Evolutionary conservation across 1,140 invertebrate genomes (phyloP).

Genomic region (Reticulitermes speratus): DNA sequence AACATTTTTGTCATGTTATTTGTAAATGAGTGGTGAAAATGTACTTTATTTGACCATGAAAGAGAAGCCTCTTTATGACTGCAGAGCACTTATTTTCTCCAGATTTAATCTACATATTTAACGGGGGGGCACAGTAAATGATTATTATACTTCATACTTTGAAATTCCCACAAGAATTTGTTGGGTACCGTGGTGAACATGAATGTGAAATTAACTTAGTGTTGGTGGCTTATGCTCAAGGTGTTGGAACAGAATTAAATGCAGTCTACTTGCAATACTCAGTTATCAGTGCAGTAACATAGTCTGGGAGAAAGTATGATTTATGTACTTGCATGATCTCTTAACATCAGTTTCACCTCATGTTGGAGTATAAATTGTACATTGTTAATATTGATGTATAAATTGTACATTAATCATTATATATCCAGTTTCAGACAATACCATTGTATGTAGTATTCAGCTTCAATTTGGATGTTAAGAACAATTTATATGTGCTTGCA

Average conservation of each 20-base stretch:
- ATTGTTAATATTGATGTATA: background rate
- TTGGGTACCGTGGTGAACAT: too few species aligned
- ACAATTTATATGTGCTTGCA: background rate
- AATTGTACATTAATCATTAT: background rate
- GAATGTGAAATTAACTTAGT: background rate
- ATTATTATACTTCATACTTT: too few species aligned
- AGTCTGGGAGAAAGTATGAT: background rate
- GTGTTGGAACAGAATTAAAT: background rate
- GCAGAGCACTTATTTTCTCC: too few species aligned
- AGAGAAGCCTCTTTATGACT: too few species aligned
- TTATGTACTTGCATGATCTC: background rate
- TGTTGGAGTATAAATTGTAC: background rate
- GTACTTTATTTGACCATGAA: too few species aligned
- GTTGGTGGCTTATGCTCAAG: background rate
- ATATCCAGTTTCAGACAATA: background rate
- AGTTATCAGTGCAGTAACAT: background rate
- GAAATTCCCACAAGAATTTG: too few species aligned
- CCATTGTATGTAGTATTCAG: background rate
- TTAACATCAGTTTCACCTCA: background rate
- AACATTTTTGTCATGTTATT: too few species aligned
- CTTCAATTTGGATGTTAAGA: background rate
- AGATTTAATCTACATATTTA: too few species aligned
- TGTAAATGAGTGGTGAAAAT: too few species aligned
- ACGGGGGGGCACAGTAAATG: too few species aligned
- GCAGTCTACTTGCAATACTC: background rate